These are phyloP conservation scores for Lepidothrix coronata DNA, from an alignment of 2,113 vertebrate species.

Conservation along the genomic window DNA sequence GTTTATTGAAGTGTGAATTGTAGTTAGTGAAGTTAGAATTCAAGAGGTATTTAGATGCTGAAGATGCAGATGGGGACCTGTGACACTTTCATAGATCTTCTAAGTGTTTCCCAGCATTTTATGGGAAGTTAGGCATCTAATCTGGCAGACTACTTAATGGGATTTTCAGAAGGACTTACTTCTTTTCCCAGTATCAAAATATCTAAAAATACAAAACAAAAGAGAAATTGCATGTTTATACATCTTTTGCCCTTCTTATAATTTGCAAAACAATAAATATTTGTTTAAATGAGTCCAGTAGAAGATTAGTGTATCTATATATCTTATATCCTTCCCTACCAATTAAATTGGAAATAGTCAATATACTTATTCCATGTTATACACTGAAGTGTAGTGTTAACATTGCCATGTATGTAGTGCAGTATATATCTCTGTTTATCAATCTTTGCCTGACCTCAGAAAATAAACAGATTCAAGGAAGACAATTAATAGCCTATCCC, in stretches of 20 bases:
- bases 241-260: background rate
- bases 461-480: background rate
- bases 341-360: background rate
- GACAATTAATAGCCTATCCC: conserved; percentile 14
- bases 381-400: background rate
- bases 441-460: conserved; percentile 5
- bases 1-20: background rate
- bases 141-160: background rate
- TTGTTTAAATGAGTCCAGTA: background rate
- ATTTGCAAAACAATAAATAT: background rate
- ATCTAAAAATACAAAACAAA: background rate
- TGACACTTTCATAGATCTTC: background rate
- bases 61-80: background rate
- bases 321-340: background rate
- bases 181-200: background rate
- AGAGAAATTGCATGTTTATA: background rate
- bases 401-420: background rate
- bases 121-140: background rate
- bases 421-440: background rate
- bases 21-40: background rate
- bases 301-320: background rate
- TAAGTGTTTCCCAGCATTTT: background rate
- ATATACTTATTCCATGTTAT: background rate
- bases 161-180: background rate
- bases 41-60: background rate